Conservation (phyloP, 2,888 invertebrate species). For the Saturnia japonica region DNA sequence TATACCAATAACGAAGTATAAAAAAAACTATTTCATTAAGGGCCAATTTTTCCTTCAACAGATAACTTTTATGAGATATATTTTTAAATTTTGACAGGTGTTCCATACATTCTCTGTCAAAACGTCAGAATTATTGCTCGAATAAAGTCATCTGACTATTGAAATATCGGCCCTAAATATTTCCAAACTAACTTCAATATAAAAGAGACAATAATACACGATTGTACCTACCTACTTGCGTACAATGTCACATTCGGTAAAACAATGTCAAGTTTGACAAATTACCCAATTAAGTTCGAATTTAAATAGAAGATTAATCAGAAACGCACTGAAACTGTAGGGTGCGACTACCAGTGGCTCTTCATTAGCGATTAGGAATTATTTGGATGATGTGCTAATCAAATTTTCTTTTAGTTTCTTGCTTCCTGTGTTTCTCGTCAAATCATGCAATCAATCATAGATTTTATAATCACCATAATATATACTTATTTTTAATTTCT, state of each 20-base stretch:
- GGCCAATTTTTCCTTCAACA: too few species aligned
- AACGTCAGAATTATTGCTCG: too few species aligned
- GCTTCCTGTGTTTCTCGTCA: too few species aligned
- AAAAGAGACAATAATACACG: neutral
- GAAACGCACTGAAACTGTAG: neutral
- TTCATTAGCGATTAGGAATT: neutral
- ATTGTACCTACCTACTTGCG: neutral
- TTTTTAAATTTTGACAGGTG: too few species aligned
- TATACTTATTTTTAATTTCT: too few species aligned
- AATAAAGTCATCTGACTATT: too few species aligned
- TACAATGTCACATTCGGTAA: slow-evolving; percentile 5
- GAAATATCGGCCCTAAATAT: too few species aligned
- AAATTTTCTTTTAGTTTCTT: too few species aligned
- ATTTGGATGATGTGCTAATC: neutral
- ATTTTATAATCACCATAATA: too few species aligned
- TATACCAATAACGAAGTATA: neutral
- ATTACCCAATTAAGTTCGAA: slow-evolving; percentile 5
- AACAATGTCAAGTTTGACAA: slow-evolving; percentile 5
- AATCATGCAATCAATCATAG: too few species aligned
- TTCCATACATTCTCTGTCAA: too few species aligned
- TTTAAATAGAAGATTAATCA: slow-evolving; percentile 5
- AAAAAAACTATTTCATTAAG: neutral
- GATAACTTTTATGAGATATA: too few species aligned
- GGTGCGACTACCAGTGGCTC: neutral
- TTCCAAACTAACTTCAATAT: neutral